A percentile compares a stretch with the other conserved stretches of the same genome.
phyloP scores from a whole-genome alignment of 2,113 vertebrate genomes.

The Hassar affinis region DNA sequence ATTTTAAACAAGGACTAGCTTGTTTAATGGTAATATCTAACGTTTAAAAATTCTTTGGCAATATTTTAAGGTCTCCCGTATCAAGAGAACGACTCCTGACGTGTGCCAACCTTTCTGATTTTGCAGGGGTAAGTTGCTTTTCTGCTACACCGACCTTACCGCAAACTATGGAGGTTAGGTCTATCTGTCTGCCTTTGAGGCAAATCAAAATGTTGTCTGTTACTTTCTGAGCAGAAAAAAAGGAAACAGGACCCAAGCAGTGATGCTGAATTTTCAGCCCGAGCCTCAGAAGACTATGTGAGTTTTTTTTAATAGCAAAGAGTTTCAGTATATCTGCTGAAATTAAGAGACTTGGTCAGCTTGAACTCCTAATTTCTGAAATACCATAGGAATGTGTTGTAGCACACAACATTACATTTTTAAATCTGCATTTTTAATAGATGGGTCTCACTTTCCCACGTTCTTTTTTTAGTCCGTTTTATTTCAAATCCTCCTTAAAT shows the following conservation, averaged over 20 bases:
- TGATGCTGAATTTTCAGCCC: conserved; percentile 56
- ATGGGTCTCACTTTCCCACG: neutral
- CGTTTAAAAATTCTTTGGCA: neutral
- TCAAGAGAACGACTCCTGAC: conserved; percentile 57
- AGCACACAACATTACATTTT: neutral
- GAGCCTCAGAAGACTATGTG: conserved; percentile 67
- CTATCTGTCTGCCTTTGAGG: conserved; percentile 32
- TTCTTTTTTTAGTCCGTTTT: neutral
- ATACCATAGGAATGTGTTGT: neutral
- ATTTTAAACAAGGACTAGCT: neutral
- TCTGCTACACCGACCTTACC: neutral
- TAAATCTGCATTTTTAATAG: neutral
- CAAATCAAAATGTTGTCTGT: conserved; percentile 39
- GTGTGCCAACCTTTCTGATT: conserved; percentile 59
- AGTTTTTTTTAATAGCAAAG: conserved; percentile 40
- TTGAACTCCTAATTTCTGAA: neutral
- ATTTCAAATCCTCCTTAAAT: neutral
- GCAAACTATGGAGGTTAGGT: conserved; percentile 17
- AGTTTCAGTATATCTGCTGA: conserved; percentile 35
- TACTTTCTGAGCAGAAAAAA: conserved; percentile 71
- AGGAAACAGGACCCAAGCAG: conserved; percentile 72
- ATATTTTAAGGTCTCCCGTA: conserved; percentile 54
- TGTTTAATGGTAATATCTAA: neutral
- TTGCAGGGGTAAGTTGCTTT: conserved; percentile 66
- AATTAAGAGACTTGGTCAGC: neutral